These are phyloP conservation scores for Troglohyphantes excavatus DNA, from an alignment of 2,888 invertebrate genomes.

Conservation along the genomic window DNA sequence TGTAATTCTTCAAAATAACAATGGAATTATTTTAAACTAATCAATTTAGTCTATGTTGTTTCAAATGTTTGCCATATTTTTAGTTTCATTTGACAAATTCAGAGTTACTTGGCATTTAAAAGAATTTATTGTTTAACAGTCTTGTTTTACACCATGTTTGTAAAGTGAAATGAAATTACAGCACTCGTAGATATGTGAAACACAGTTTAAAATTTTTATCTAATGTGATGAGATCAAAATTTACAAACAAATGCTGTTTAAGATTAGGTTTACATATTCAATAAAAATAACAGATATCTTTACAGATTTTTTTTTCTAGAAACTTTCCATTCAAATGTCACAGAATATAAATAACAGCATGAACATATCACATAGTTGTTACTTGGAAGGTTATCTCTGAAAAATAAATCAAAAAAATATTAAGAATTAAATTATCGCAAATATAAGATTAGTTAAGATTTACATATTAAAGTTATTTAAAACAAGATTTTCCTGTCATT, in stretches of 20 bases:
- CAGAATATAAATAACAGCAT: constrained; percentile 41
- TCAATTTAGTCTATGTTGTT: no score
- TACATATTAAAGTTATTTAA: no score
- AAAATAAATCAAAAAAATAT: constrained; percentile 3
- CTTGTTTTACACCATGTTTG: background rate
- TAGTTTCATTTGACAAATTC: background rate
- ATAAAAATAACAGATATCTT: constrained; percentile 44
- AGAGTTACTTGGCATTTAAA: background rate
- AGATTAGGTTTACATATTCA: constrained; percentile 30
- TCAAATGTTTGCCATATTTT: no score
- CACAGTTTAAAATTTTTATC: constrained; percentile 38
- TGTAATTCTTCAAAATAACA: no score
- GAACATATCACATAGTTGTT: constrained; percentile 65
- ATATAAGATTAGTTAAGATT: no score
- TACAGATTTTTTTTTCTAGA: constrained; percentile 11
- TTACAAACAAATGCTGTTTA: constrained; percentile 35
- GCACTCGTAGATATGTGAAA: constrained; percentile 6
- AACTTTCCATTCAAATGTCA: constrained; percentile 35
- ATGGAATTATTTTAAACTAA: no score
- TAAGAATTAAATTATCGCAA: no score
- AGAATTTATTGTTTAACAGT: constrained; percentile 13
- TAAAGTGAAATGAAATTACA: constrained; percentile 21
- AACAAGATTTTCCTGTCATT: no score
- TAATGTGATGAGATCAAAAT: constrained; percentile 46
- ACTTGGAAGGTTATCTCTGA: constrained; percentile 42